phyloP scores from a whole-genome alignment of 2,113 vertebrate species.

The Grus americana region DNA sequence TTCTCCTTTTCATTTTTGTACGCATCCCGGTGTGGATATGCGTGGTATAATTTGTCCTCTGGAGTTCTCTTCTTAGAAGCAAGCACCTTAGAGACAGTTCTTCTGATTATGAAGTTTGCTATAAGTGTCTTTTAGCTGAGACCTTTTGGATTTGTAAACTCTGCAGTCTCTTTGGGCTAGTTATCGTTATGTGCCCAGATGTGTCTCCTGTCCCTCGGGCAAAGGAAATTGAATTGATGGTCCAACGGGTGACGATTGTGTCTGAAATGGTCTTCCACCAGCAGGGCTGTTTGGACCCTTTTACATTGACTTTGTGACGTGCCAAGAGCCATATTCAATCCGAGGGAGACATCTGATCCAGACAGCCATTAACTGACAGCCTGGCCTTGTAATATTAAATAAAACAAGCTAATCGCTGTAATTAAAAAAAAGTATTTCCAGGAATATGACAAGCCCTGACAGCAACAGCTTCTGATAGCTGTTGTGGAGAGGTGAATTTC shows the following conservation, averaged over 20 bases:
- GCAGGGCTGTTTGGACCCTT: not conserved
- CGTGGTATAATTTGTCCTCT: accelerated
- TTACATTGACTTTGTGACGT: not conserved
- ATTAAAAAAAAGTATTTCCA: not conserved
- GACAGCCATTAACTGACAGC: not conserved
- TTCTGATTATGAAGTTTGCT: not conserved
- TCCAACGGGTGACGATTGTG: accelerated
- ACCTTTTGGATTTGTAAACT: not conserved
- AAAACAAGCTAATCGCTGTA: not conserved
- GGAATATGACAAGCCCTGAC: not conserved
- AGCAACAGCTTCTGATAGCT: not conserved
- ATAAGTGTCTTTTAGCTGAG: accelerated
- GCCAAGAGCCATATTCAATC: not conserved
- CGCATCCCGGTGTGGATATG: accelerated
- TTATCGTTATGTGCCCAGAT: not conserved
- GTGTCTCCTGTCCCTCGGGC: not conserved
- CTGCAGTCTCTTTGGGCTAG: not conserved
- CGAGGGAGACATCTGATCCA: not conserved
- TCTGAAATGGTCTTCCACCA: not conserved
- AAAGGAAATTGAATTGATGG: not conserved
- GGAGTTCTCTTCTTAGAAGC: not conserved
- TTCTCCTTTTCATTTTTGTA: not conserved
- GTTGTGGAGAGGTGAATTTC: not conserved
- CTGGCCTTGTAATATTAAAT: not conserved
- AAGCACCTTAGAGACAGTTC: not conserved